Conservation (phyloP, 64 coral and sea anemone genomes). For the Trachythela sp. region DNA sequence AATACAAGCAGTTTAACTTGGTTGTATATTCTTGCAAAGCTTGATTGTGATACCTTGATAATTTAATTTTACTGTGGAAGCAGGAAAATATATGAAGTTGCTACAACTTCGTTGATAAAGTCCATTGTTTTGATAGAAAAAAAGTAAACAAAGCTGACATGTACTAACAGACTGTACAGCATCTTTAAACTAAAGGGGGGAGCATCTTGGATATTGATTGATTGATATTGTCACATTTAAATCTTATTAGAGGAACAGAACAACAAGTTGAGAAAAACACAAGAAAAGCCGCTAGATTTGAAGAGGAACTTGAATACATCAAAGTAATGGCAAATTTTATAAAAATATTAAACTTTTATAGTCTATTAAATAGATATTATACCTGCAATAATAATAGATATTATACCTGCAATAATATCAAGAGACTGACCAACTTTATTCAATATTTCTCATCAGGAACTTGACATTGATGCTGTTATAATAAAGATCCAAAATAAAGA, state of each 20-base stretch:
- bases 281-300: neutral
- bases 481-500: neutral
- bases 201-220: neutral
- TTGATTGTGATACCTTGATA: too few relatives aligned
- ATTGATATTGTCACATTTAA: neutral
- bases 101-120: too few relatives aligned
- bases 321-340: neutral
- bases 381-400: neutral
- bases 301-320: neutral
- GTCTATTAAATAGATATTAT: neutral
- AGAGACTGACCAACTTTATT: neutral
- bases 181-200: neutral
- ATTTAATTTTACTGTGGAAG: too few relatives aligned
- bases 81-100: too few relatives aligned
- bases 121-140: too few relatives aligned
- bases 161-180: too few relatives aligned
- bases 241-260: neutral
- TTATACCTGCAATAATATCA: neutral
- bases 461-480: neutral
- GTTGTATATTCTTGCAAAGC: too few relatives aligned
- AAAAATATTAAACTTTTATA: neutral
- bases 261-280: neutral
- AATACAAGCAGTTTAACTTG: too few relatives aligned
- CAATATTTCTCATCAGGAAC: neutral
- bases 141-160: too few relatives aligned